Evolutionary conservation across 2,888 invertebrate genomes (phyloP).

Genomic region (Microchrysa polita): DNA sequence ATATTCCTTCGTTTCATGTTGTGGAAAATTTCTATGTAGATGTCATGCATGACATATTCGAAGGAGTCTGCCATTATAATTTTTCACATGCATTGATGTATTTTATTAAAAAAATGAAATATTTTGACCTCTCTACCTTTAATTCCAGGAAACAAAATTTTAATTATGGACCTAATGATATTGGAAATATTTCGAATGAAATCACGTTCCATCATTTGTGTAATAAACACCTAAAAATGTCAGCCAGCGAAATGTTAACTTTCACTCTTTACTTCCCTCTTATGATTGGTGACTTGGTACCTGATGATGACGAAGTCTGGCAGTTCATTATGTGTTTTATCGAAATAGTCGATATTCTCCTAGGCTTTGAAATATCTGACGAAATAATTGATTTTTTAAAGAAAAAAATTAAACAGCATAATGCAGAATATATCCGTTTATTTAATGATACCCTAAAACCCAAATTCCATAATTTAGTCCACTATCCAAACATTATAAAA

Average conservation of each 20-base stretch:
- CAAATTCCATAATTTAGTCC: constrained; percentile 51
- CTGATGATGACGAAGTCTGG: constrained; percentile 52
- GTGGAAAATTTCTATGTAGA: too few relatives aligned
- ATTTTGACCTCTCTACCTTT: constrained; percentile 24
- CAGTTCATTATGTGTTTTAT: constrained; percentile 51
- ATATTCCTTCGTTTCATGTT: too few relatives aligned
- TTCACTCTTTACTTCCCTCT: constrained; percentile 51
- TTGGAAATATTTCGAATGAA: constrained; percentile 32
- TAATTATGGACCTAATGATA: constrained; percentile 37
- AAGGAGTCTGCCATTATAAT: constrained; percentile 34
- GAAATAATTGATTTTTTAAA: constrained; percentile 44
- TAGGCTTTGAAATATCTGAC: constrained; percentile 44
- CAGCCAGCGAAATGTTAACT: constrained; percentile 53
- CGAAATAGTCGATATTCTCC: constrained; percentile 52
- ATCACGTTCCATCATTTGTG: constrained; percentile 22
- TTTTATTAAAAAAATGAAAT: constrained; percentile 38
- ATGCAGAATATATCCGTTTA: constrained; percentile 47
- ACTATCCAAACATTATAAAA: constrained; percentile 51
- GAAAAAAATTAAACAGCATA: constrained; percentile 47
- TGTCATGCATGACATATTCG: background rate
- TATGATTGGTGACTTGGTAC: constrained; percentile 53
- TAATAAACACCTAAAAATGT: constrained; percentile 41
- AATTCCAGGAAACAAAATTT: constrained; percentile 27
- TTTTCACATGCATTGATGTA: constrained; percentile 14
- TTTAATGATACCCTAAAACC: constrained; percentile 53